Conservation (phyloP, 2,113 vertebrate species). For the Regulus satrapa region DNA sequence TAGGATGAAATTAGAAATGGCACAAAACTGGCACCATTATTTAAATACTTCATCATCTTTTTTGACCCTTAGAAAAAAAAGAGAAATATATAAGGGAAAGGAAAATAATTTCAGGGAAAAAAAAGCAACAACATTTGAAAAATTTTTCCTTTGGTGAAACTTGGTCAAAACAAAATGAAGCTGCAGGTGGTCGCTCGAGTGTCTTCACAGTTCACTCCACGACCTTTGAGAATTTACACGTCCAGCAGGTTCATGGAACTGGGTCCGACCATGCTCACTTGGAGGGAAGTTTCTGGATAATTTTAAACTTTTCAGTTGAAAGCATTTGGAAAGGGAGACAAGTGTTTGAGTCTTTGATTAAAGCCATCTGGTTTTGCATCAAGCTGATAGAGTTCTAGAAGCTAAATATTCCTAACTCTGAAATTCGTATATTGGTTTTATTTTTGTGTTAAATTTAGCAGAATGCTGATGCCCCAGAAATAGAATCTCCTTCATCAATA, state of each 20-base stretch:
- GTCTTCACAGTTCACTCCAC: not conserved
- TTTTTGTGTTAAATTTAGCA: not conserved
- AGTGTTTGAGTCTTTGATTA: not conserved
- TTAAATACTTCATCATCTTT: not conserved
- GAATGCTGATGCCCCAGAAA: not conserved
- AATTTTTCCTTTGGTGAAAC: not conserved
- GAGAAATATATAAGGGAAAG: not conserved
- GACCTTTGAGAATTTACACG: not conserved
- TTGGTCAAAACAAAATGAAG: not conserved
- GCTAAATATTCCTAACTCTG: not conserved
- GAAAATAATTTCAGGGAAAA: not conserved
- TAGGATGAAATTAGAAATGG: not conserved
- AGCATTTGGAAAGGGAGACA: not conserved
- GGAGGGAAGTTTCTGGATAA: not conserved
- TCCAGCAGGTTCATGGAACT: not conserved
- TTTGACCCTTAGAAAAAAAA: not conserved
- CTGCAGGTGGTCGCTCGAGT: not conserved
- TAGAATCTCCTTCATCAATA: not conserved
- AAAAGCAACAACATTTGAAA: fast-evolving
- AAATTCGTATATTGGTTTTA: not conserved
- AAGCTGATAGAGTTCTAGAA: not conserved
- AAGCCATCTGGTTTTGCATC: not conserved
- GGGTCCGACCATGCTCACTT: not conserved
- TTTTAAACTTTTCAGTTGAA: not conserved
- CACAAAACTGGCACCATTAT: not conserved